These are phyloP conservation scores for Pholis gunnellus DNA, from an alignment of 2,113 vertebrate species.

Conservation along the genomic window DNA sequence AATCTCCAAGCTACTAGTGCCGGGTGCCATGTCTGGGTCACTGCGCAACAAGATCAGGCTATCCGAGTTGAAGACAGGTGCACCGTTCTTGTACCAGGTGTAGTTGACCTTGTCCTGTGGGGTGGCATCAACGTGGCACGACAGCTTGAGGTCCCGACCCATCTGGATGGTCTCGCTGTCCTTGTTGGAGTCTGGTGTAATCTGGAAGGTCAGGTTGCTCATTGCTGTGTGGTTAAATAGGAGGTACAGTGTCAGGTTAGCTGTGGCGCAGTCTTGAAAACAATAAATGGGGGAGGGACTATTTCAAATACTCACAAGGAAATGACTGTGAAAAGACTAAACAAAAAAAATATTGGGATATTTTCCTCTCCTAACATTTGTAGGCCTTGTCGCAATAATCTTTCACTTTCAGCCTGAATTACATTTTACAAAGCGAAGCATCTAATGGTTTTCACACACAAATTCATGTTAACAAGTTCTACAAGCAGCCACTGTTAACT, in stretches of 20 bases:
- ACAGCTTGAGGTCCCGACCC: constrained; percentile 97
- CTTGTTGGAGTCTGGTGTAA: constrained; percentile 98
- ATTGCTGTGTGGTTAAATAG: constrained; percentile 83
- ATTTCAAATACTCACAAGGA: background rate
- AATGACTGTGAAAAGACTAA: background rate
- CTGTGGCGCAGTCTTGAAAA: background rate
- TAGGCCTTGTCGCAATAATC: background rate
- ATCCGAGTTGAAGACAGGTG: constrained; percentile 88
- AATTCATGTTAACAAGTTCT: background rate
- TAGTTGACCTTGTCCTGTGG: constrained; percentile 98
- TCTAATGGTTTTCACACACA: background rate
- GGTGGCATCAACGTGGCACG: constrained; percentile 96
- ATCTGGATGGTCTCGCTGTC: constrained; percentile 97
- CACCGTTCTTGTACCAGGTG: constrained; percentile 96
- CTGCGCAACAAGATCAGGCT: constrained; percentile 92
- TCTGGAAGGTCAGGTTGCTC: constrained; percentile 96
- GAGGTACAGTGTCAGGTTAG: background rate
- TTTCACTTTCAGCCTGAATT: background rate
- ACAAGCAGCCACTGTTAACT: background rate
- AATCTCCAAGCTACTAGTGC: constrained; percentile 97
- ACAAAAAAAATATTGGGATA: background rate
- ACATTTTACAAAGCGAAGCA: background rate
- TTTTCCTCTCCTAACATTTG: background rate
- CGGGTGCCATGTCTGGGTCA: constrained; percentile 92
- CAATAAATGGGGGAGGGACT: background rate